phyloP scores from a whole-genome alignment of 2,888 invertebrate species.

The Luperina testacea region DNA sequence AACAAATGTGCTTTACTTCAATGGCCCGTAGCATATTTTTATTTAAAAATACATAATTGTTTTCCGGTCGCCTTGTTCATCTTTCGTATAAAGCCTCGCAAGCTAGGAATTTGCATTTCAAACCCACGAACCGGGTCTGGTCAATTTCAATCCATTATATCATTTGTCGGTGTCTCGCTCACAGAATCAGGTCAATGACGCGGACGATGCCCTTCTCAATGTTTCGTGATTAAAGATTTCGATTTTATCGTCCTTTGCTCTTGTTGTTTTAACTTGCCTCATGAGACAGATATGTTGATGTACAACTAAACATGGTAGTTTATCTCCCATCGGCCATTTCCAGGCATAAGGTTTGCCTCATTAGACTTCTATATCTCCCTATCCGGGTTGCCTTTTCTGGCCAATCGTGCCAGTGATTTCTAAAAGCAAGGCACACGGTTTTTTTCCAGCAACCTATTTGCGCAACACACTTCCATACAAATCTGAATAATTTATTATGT shows the following conservation, averaged over 20 bases:
- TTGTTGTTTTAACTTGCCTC: background rate
- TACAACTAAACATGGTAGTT: background rate
- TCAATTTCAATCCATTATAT: slow-evolving; percentile 33
- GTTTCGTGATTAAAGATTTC: slow-evolving; percentile 19
- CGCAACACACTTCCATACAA: too few species aligned
- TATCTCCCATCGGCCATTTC: background rate
- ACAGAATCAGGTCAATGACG: slow-evolving; percentile 34
- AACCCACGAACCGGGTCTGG: background rate
- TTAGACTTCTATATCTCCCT: background rate
- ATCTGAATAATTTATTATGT: background rate
- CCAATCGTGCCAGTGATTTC: background rate
- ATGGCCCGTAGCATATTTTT: background rate
- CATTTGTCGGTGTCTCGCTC: slow-evolving; percentile 20
- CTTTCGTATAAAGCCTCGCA: background rate
- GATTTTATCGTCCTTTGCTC: background rate
- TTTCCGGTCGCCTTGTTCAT: background rate
- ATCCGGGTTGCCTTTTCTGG: background rate
- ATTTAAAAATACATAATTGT: background rate
- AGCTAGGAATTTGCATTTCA: background rate
- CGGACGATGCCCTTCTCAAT: slow-evolving; percentile 34
- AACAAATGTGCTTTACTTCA: background rate
- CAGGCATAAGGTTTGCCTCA: background rate
- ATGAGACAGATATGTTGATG: background rate
- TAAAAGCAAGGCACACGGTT: background rate
- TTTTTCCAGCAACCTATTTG: too few species aligned